Conservation (phyloP, 2,888 invertebrate genomes). For the Notodonta dromedarius region DNA sequence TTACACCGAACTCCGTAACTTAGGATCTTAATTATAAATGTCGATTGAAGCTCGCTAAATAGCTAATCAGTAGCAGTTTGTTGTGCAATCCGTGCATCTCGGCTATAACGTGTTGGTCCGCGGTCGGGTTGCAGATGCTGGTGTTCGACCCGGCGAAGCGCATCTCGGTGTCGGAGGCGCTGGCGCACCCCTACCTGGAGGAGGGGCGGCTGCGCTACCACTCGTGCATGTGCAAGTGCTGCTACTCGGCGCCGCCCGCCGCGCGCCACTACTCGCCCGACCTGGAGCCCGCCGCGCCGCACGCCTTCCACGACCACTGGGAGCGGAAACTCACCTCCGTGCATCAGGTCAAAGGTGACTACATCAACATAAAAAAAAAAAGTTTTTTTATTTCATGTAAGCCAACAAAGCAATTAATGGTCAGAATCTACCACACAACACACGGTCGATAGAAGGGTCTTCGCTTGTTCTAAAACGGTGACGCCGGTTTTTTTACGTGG, state of each 20-base stretch:
- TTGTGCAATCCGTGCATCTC: too few relatives aligned
- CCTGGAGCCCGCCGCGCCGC: slow-evolving; percentile 95
- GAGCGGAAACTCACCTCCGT: slow-evolving; percentile 97
- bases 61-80: too few relatives aligned
- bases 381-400: neutral
- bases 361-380: neutral
- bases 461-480: too few relatives aligned
- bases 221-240: slow-evolving; percentile 99
- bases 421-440: too few relatives aligned
- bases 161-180: slow-evolving; percentile 96
- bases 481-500: too few relatives aligned
- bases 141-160: slow-evolving; percentile 99
- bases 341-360: slow-evolving; percentile 97
- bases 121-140: slow-evolving; percentile 90
- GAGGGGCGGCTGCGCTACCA: slow-evolving; percentile 99
- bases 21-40: too few relatives aligned
- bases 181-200: slow-evolving; percentile 98
- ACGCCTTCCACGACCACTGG: slow-evolving; percentile 98
- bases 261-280: slow-evolving; percentile 94
- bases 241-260: slow-evolving; percentile 86
- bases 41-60: too few relatives aligned
- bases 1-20: too few relatives aligned
- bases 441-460: too few relatives aligned
- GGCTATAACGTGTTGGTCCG: neutral
- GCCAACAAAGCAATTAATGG: too few relatives aligned